Conservation (phyloP, 2,888 invertebrate species). For the Kuschelorhynchus macadamiae region DNA sequence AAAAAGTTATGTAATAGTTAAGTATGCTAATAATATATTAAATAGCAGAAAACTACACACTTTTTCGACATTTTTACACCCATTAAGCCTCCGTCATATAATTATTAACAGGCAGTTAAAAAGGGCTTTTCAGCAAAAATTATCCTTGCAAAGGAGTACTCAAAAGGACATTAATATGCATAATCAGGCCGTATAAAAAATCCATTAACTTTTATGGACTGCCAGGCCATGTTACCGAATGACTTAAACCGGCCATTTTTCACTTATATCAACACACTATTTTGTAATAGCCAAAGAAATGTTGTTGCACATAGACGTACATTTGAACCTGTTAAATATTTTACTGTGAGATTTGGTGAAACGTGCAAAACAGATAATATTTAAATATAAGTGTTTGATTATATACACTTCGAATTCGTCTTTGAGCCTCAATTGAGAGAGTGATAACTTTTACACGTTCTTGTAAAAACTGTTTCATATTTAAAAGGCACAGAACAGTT, state of each 20-base stretch:
- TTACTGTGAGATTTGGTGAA: too few relatives aligned
- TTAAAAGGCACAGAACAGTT: too few relatives aligned
- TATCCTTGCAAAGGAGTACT: constrained; percentile 56
- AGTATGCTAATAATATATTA: constrained; percentile 26
- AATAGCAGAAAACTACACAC: constrained; percentile 41
- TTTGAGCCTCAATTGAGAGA: too few relatives aligned
- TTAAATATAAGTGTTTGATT: too few relatives aligned
- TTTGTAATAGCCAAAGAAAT: constrained; percentile 33
- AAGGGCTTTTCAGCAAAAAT: constrained; percentile 50
- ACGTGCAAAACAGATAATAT: too few relatives aligned
- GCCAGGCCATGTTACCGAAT: constrained; percentile 49
- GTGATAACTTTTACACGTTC: too few relatives aligned
- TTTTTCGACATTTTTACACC: constrained; percentile 45
- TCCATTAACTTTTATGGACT: constrained; percentile 63
- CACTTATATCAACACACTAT: constrained; percentile 50
- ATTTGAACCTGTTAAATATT: too few relatives aligned
- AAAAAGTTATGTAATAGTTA: too few relatives aligned
- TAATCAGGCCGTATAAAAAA: constrained; percentile 63
- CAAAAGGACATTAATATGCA: constrained; percentile 61
- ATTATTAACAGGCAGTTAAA: constrained; percentile 49
- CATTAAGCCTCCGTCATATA: constrained; percentile 43
- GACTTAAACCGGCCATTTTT: constrained; percentile 51
- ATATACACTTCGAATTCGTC: too few relatives aligned
- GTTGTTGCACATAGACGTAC: background rate
- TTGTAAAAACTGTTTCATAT: too few relatives aligned